Evolutionary conservation across 1,140 invertebrate genomes (phyloP), one percentile per base, ranked within the genome.

Genomic region (Lethrus apterus): DNA sequence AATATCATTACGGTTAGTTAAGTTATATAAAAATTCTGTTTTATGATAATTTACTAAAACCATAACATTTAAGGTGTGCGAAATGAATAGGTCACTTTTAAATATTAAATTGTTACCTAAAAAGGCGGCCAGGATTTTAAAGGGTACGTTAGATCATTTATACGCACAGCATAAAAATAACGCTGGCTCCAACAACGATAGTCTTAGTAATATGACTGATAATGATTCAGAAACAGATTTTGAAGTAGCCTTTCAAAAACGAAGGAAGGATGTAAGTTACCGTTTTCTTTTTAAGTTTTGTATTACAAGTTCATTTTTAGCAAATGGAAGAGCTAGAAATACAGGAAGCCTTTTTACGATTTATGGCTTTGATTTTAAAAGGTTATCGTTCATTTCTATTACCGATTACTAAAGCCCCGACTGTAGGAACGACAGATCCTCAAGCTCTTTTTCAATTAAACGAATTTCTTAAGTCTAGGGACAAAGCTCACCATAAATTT

Each of bases 331-430:
- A 98, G 63, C 70, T 94, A 36, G 84, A 89, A 67, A 98, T 99
- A 44, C 93, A 98, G 69, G 95, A 98, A 68, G 89, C 92, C 4
- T 99, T 99, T 70, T 73, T 99, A 19, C 77, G 89, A 36, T 99
- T 99, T 62, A 98, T 96, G 84, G 92, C 91, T 2, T 78, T 83
- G 26, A 86, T 96, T 46, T 67, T 99, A 50, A 88, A 89, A 64
- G 94, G 93, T 2, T 99, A 99, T 70, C 77, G 90, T 34, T 72
- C 77, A 32, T 97, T 81, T 68, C 71, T 99, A 26, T 77, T 93
- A 45, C 96, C 97, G 2, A 98, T 99, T 30, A 95, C 89, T 1
- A 89, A 88, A 64, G 91, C 92, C 1, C 94, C 95, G 0, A 93
- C 87, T 0, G 80, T 89, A 36, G 89, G 88, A 0, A 89, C 93